Percentiles rank a stretch among this genome's conserved stretches.
Conservation (phyloP, 92 coral and sea anemone genomes). For the Galaxea fascicularis region DNA sequence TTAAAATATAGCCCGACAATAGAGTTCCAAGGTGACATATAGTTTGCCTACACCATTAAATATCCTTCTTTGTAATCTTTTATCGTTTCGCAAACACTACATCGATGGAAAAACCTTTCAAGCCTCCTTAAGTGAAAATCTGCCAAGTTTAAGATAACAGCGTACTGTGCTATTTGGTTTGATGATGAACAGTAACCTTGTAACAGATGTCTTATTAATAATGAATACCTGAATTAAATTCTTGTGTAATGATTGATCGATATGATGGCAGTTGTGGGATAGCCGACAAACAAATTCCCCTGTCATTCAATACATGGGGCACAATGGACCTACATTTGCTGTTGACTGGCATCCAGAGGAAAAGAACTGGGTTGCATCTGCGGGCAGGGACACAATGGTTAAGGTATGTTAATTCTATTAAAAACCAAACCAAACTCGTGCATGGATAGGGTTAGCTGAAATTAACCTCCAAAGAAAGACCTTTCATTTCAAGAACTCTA, state of each 20-base stretch:
- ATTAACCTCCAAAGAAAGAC: not conserved
- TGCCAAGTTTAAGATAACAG: not conserved
- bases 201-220: not conserved
- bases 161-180: too few species aligned
- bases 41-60: too few species aligned
- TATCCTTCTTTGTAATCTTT: too few species aligned
- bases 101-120: too few species aligned
- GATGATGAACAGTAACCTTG: not conserved
- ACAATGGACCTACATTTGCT: constrained; percentile 94
- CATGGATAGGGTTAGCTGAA: too few species aligned
- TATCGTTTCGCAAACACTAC: too few species aligned
- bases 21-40: too few species aligned
- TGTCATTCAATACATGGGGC: constrained; percentile 83
- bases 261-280: constrained; percentile 89
- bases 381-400: constrained; percentile 92
- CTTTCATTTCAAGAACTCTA: too few species aligned
- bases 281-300: constrained; percentile 75
- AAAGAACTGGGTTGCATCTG: constrained; percentile 93
- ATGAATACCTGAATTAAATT: not conserved
- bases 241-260: not conserved
- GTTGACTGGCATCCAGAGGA: constrained; percentile 98
- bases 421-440: too few species aligned
- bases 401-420: constrained; percentile 57
- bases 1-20: too few species aligned
- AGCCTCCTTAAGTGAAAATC: too few species aligned